Base-by-base conservation (phyloP, 2,888 invertebrate genomes). In the Caenorhabditis sp. region DNA sequence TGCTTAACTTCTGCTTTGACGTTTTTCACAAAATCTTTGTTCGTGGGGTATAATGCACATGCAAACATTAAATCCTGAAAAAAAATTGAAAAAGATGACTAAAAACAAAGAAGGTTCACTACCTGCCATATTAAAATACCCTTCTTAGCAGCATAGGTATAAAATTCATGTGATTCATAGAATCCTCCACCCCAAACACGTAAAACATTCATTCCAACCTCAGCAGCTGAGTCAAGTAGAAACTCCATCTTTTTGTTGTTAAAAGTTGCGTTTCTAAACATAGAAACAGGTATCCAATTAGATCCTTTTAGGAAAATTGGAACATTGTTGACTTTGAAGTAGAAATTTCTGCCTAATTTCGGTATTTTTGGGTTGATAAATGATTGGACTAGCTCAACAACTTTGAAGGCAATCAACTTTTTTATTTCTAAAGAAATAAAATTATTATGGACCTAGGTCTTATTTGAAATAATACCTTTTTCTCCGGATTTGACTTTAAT, bases 181-280 rank as follows among this genome's bases (percentile, higher is more conserved):
- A 94, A 90, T 0, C 96, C 97, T n/a, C 97, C 97, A 27, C 97
- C 97, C 97, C 97, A 99, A 1, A 97, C n/a, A 25, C 97, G 91
- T 17, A 97, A 89, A 92, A 94, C 94, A 85, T 94, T 93, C 93
- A 95, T 95, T 23, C 80, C 77, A 0, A 70, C 78, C 67, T 80
- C 78, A 12, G 49, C 68, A 3, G 75, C 70, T 0, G 82, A 83
- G 63, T 80, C 79, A n/a, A 83, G 49, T 25, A 82, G 50, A 25
- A 81, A 82, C 31, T 76, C 59, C 53, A 70, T 74, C 27, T 70
- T 76, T 23, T 60, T 61, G 0, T 66, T 58, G 56, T 78, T 70
- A 49, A 76, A 62, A 1, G 54, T 57, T 1, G 57, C 36, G 0
- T 81, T 67, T 20, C 80, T 80, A 26, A 86, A 86, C 64, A 81